Conservation (phyloP, 1,140 invertebrate genomes). For the Onthophagus taurus region DNA sequence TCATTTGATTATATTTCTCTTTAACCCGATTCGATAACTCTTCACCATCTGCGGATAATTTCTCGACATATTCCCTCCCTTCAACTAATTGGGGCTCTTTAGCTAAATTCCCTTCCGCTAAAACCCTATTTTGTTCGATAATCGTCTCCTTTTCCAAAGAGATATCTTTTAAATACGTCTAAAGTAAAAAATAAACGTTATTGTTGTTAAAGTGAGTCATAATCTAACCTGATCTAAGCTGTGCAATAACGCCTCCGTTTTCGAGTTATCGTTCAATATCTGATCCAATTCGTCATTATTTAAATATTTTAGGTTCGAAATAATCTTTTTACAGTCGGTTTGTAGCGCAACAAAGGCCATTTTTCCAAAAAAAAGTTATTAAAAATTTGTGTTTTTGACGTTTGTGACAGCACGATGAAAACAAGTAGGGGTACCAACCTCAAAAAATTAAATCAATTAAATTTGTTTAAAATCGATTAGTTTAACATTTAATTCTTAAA, state of each 20-base stretch:
- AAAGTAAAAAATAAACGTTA: slow-evolving; percentile 21
- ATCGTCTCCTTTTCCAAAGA: slow-evolving; percentile 76
- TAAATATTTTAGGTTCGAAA: slow-evolving; percentile 34
- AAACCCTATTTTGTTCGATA: slow-evolving; percentile 72
- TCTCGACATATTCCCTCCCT: slow-evolving; percentile 55
- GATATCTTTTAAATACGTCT: slow-evolving; percentile 61
- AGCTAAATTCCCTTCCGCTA: slow-evolving; percentile 79
- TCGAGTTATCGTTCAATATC: slow-evolving; percentile 73
- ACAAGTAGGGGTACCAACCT: too few species aligned
- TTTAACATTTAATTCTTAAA: too few species aligned
- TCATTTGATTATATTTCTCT: slow-evolving; percentile 54
- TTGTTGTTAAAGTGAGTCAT: slow-evolving; percentile 3
- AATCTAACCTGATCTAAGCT: slow-evolving; percentile 63
- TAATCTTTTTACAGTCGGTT: slow-evolving; percentile 24
- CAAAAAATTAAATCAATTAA: too few species aligned
- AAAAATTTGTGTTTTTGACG: not conserved
- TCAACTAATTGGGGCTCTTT: slow-evolving; percentile 72
- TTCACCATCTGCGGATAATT: slow-evolving; percentile 59
- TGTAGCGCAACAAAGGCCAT: slow-evolving; percentile 26
- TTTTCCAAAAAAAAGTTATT: slow-evolving; percentile 10
- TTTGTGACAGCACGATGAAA: too few species aligned
- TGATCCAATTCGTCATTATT: slow-evolving; percentile 70
- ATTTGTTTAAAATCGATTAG: too few species aligned
- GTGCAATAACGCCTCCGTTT: slow-evolving; percentile 70
- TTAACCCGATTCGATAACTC: slow-evolving; percentile 56